A percentile compares a stretch with the other conserved stretches of the same genome.
These are phyloP conservation scores for Limnephilus lunatus DNA, from an alignment of 2,888 invertebrate species.

Conservation along the genomic window DNA sequence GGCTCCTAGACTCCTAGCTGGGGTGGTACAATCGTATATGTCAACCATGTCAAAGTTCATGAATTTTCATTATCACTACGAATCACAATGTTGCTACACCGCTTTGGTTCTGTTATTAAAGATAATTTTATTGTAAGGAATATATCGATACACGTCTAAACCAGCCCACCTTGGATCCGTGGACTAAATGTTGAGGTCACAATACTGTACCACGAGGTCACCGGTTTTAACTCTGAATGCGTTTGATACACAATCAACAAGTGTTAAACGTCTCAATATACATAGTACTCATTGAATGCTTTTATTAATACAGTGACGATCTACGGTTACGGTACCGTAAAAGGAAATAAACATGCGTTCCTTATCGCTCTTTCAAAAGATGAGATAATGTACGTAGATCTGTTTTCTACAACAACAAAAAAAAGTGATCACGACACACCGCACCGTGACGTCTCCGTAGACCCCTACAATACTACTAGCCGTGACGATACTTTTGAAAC, in stretches of 20 bases:
- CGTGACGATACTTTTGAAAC: too few relatives aligned
- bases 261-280: neutral
- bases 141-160: neutral
- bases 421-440: too few relatives aligned
- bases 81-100: neutral
- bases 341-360: too few relatives aligned
- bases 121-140: neutral
- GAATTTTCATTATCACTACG: neutral
- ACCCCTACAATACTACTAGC: too few relatives aligned
- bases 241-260: neutral
- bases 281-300: neutral
- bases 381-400: too few relatives aligned
- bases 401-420: too few relatives aligned
- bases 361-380: too few relatives aligned
- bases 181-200: constrained; percentile 24
- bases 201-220: neutral
- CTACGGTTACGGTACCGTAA: too few relatives aligned
- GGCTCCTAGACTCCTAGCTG: too few relatives aligned
- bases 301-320: too few relatives aligned
- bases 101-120: neutral
- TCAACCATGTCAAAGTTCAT: neutral
- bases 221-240: neutral
- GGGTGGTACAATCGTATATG: neutral
- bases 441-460: too few relatives aligned
- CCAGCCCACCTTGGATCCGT: neutral